Base-by-base conservation (phyloP, 2,797 vertebrate species). In the Odontamblyopus lacepedii region DNA sequence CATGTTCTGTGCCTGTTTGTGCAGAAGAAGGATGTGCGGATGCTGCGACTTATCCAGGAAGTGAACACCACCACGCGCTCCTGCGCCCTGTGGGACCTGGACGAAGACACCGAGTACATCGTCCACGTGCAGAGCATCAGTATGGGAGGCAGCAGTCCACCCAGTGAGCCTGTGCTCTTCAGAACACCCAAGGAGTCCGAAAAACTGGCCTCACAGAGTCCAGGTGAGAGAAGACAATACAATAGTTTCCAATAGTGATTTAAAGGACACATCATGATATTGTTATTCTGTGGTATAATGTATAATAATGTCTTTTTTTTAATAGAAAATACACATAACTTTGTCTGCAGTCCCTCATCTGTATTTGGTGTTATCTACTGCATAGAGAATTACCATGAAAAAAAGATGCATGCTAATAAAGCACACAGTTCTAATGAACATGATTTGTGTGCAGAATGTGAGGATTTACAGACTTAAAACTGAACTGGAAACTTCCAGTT, bases 11-110 rank as follows among this genome's bases (percentile, higher is more conserved):
- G 27, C 41, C 63, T 38, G 35, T 56, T 26, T 56, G 55, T 76
- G 64, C 85, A 98, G 97, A 98, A 98, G 87, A 98, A 98, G 88
- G 97, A 98, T 2, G 96, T 97, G 53, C 94, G 95, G 80, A 98
- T 96, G 96, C 92, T 98, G 88, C 94, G 97, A 75, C 97, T 98
- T 92, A 98, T 98, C 92, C 96, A 98, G 92, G 97, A 98, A 78
- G 96, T 98, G 87, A 98, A 98, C 94, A 98, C 97, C 83, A 98
- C 96, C 90, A 98, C 96, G 1, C 96, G 96, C 83, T 98, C 97
- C 4, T 98, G 97, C 70, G 95, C 95, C 67, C 89, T 98, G 80
- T 98, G 97, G 97, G 97, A 97, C 83, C 92, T 98, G 88, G 96
- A 98, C 71, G 95, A 97, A 90, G 97, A 98, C 91, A 98, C 96